These are phyloP conservation scores for Trematomus bernacchii DNA, from an alignment of 2,797 vertebrate genomes.

Conservation along the genomic window DNA sequence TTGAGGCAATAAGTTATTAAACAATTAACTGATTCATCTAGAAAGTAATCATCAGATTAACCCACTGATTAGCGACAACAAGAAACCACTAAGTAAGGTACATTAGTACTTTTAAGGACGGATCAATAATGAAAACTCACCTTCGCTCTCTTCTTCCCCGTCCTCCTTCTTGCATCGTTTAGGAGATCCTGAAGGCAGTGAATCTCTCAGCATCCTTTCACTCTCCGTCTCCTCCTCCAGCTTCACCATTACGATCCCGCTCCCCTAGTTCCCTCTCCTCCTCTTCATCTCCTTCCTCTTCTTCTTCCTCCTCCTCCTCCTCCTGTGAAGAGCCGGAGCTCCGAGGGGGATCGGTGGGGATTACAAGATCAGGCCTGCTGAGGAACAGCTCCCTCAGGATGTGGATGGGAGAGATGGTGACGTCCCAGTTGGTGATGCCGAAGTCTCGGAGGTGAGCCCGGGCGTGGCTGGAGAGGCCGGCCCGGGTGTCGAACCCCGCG, in stretches of 20 bases:
- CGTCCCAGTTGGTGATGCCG: constrained; percentile 98
- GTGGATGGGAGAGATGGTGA: constrained; percentile 96
- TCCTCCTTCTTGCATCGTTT: constrained; percentile 63
- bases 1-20: not conserved
- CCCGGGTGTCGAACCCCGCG: constrained; percentile 95
- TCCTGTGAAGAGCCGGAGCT: constrained; percentile 67
- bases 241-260: constrained; percentile 64
- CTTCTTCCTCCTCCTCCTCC: constrained; percentile 66
- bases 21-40: too few relatives aligned
- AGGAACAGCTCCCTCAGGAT: constrained; percentile 94
- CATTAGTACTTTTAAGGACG: constrained; percentile 2
- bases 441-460: constrained; percentile 96
- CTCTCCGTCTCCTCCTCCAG: constrained; percentile 65
- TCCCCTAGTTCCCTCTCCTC: constrained; percentile 47
- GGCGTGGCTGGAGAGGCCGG: constrained; percentile 96
- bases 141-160: constrained; percentile 51
- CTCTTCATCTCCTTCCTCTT: constrained; percentile 48
- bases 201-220: constrained; percentile 72
- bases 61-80: not conserved
- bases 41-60: too few relatives aligned
- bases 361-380: constrained; percentile 89
- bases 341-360: constrained; percentile 85
- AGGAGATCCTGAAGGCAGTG: constrained; percentile 50
- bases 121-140: constrained; percentile 60
- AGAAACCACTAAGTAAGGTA: not conserved